phyloP scores from a whole-genome alignment of 2,797 vertebrate genomes.

The Staurois parvus region DNA sequence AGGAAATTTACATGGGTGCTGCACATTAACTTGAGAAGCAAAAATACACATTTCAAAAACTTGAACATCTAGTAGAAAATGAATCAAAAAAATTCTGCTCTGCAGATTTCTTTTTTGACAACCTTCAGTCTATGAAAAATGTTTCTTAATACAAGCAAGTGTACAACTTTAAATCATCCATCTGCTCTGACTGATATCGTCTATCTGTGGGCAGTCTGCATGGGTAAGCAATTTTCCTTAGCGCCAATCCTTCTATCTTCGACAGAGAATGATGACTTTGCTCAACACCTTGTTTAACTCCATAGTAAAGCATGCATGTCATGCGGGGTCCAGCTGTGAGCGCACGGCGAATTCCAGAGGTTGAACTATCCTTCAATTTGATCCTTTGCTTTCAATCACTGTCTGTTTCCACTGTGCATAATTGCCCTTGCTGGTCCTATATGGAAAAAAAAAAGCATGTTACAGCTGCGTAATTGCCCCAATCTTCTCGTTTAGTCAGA shows the following conservation, averaged over 20 bases:
- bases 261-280: constrained; percentile 4
- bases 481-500: background rate
- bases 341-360: constrained; percentile 2
- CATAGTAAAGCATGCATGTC: constrained; percentile 1
- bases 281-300: background rate
- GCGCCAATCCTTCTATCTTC: background rate
- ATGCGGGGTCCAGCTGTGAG: constrained; percentile 16
- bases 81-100: too few species aligned
- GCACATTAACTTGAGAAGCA: too few species aligned
- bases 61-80: too few species aligned
- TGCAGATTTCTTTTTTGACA: too few species aligned
- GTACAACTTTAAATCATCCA: too few species aligned
- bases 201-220: too few species aligned
- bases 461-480: constrained; percentile 15
- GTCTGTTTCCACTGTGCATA: background rate
- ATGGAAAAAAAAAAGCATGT: background rate
- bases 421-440: constrained; percentile 8
- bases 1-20: too few species aligned
- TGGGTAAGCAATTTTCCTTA: background rate
- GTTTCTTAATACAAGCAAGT: too few species aligned
- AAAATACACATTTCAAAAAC: too few species aligned
- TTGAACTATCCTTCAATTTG: constrained; percentile 8
- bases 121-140: too few species aligned
- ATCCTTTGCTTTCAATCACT: constrained; percentile 14
- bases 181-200: background rate